Evolutionary conservation across 2,888 invertebrate genomes (phyloP).

Genomic region (Horisme vitalbata): DNA sequence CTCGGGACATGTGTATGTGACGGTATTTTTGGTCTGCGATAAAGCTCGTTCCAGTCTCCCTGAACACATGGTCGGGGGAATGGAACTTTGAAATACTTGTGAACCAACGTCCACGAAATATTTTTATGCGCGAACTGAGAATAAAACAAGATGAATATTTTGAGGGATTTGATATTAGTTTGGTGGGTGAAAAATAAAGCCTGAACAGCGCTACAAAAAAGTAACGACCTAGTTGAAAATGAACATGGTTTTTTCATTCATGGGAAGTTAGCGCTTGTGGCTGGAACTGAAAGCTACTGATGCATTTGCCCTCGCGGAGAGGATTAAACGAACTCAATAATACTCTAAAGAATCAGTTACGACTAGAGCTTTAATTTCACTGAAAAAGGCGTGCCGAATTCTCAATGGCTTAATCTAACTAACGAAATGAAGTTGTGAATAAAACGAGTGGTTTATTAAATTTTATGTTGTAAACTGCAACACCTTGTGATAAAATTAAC

Average conservation of each 20-base stretch:
- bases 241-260: conserved; percentile 34
- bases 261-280: conserved; percentile 27
- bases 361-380: conserved; percentile 7
- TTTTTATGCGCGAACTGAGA: conserved; percentile 1
- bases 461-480: no score
- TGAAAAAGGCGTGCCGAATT: conserved; percentile 9
- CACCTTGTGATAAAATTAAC: not conserved
- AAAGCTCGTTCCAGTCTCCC: conserved; percentile 24
- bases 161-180: conserved; percentile 16
- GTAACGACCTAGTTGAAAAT: conserved; percentile 30
- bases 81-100: conserved; percentile 32
- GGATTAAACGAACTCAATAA: conserved; percentile 22
- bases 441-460: conserved; percentile 4
- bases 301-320: conserved; percentile 28
- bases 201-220: conserved; percentile 23
- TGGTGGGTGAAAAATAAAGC: conserved; percentile 19
- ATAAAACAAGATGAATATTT: conserved; percentile 17
- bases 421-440: conserved; percentile 1
- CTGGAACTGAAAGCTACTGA: conserved; percentile 25
- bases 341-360: conserved; percentile 11
- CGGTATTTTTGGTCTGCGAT: conserved; percentile 31
- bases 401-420: not conserved
- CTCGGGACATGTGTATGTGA: conserved; percentile 31
- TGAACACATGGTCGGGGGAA: conserved; percentile 31
- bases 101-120: not conserved